Base-by-base conservation (phyloP, 2,888 invertebrate genomes). In the Lochmaea crataegi region DNA sequence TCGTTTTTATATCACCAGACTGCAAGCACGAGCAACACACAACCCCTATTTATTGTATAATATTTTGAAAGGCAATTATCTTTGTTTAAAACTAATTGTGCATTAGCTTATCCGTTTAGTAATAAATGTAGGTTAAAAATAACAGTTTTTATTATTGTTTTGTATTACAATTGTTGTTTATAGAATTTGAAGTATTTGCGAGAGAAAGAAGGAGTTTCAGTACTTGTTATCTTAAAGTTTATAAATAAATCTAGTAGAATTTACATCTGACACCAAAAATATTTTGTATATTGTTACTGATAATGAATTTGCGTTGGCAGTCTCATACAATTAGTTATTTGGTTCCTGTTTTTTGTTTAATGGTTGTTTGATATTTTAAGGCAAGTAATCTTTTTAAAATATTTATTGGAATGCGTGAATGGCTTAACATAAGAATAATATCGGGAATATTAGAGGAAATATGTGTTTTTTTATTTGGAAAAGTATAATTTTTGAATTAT, bases 91-190 rank as follows among this genome's bases (percentile, higher is more conserved):
- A n/a, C n/a, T n/a, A n/a, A n/a, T n/a, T n/a, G n/a, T n/a, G n/a
- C 5, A 48, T n/a, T 14, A n/a, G 7, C n/a, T 48, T 48, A 60
- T 58, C 58, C 12, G 10, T 5, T 57, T 18, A 60, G 38, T 51
- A 61, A 53, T 32, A 61, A n/a, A 73, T 68, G 41, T 68, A 42
- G 38, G 60, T 53, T 67, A 64, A 63, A 61, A 63, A 64, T 48
- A 51, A 51, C 1, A 16, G 45, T n/a, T 63, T 18, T 65, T 45
- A 22, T 73, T 70, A 58, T 42, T 53, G 63, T 68, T 53, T 71
- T 65, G 32, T 38, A 38, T 38, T 38, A 38, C 7, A 38, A 38
- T 38, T 38, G 32, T 38, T 38, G 32, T 38, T 38, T 9, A 38
- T 38, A 38, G 5, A 32, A 32, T 32, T 5, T 32, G 26, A 32